Percentiles rank a stretch among this genome's conserved stretches.
phyloP scores from a whole-genome alignment of 2,113 vertebrate genomes.

The Cottus gobio region DNA sequence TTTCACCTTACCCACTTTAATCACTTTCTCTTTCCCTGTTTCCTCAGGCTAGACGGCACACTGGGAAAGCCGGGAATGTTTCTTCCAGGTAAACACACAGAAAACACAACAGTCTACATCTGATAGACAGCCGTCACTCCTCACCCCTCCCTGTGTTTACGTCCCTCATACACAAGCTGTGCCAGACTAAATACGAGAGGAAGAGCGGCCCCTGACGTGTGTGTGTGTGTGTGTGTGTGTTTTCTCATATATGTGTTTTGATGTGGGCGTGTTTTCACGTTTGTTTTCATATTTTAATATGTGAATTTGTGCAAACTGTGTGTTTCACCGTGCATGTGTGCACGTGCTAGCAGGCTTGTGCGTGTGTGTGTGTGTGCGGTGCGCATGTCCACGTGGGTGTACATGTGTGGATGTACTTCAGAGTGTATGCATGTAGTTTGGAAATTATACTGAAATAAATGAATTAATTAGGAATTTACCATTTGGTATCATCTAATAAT shows the following conservation, averaged over 20 bases:
- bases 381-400: neutral
- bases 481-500: neutral
- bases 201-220: conserved; percentile 4
- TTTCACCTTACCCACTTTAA: conserved; percentile 4
- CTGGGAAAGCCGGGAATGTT: conserved; percentile 81
- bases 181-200: conserved; percentile 52
- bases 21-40: conserved; percentile 10
- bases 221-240: neutral
- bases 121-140: conserved; percentile 59
- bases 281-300: no score
- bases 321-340: neutral
- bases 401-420: neutral
- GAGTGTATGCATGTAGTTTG: neutral
- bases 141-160: conserved; percentile 51
- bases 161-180: conserved; percentile 27
- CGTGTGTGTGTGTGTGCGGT: neutral
- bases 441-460: neutral
- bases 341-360: neutral
- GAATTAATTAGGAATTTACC: neutral
- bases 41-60: conserved; percentile 74
- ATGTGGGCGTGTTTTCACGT: no score
- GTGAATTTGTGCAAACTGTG: no score
- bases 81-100: conserved; percentile 73
- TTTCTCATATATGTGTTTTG: no score
- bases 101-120: conserved; percentile 38